phyloP scores from a whole-genome alignment of 1,140 invertebrate genomes.

The Tigriopus japonicus region DNA sequence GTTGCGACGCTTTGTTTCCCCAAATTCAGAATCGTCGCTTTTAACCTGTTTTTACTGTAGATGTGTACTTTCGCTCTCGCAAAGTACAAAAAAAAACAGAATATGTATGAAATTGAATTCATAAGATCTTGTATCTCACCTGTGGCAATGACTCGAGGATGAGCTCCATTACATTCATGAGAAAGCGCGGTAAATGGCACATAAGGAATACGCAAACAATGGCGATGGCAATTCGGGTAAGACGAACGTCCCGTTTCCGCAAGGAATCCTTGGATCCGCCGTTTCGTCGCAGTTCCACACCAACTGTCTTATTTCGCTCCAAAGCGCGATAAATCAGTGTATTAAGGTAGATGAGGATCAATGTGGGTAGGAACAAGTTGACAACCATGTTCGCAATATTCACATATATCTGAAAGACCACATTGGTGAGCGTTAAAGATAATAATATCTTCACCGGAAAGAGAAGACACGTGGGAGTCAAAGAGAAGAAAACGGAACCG shows the following conservation, averaged over 20 bases:
- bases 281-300: neutral
- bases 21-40: too few relatives aligned
- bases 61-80: too few relatives aligned
- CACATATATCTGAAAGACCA: neutral
- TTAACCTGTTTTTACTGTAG: too few relatives aligned
- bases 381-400: neutral
- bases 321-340: neutral
- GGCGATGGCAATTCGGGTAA: neutral
- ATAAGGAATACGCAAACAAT: neutral
- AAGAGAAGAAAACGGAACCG: too few relatives aligned
- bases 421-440: neutral
- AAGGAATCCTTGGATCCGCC: neutral
- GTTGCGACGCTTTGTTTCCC: too few relatives aligned
- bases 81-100: too few relatives aligned
- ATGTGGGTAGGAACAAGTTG: neutral
- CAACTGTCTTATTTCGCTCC: neutral
- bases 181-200: constrained; percentile 1
- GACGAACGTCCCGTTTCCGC: neutral
- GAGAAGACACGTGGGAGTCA: too few relatives aligned
- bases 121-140: too few relatives aligned
- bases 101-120: too few relatives aligned
- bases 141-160: too few relatives aligned
- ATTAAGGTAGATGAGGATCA: neutral
- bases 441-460: too few relatives aligned
- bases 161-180: neutral